Evolutionary conservation across 2,888 invertebrate genomes (phyloP).

Genomic region (Conus canariensis): DNA sequence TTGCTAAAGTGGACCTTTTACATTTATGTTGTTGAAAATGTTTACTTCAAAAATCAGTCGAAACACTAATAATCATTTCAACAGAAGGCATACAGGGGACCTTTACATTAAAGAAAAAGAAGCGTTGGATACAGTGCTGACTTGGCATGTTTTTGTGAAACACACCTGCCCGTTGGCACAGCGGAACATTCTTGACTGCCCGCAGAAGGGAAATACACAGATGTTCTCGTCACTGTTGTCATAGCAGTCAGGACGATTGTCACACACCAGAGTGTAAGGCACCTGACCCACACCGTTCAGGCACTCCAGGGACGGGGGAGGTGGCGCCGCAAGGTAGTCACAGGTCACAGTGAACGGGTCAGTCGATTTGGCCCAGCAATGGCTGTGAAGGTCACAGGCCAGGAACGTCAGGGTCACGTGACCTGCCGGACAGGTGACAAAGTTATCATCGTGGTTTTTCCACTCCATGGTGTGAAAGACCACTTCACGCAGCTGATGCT

Average conservation of each 20-base stretch:
- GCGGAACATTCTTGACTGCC: neutral
- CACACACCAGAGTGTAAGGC: conserved; percentile 39
- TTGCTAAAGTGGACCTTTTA: no score
- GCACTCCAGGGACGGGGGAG: conserved; percentile 32
- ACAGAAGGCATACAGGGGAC: no score
- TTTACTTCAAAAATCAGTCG: no score
- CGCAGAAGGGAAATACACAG: conserved; percentile 25
- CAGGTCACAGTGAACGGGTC: neutral
- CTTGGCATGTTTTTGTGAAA: neutral
- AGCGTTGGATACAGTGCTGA: no score
- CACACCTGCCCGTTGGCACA: conserved; percentile 32
- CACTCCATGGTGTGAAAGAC: neutral
- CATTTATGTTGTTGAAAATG: no score
- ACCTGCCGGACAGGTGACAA: conserved; percentile 12
- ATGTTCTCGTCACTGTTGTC: conserved; percentile 37
- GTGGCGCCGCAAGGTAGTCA: neutral
- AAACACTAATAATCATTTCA: no score
- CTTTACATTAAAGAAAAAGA: no score
- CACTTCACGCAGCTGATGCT: neutral
- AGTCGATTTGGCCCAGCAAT: conserved; percentile 7
- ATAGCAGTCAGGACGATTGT: conserved; percentile 32
- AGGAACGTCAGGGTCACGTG: conserved; percentile 13
- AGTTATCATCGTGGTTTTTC: neutral
- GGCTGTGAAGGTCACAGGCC: conserved; percentile 26
- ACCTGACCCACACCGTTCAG: neutral